These are phyloP conservation scores for Spodoptera exigua DNA, from an alignment of 2,888 invertebrate species.

Conservation along the genomic window DNA sequence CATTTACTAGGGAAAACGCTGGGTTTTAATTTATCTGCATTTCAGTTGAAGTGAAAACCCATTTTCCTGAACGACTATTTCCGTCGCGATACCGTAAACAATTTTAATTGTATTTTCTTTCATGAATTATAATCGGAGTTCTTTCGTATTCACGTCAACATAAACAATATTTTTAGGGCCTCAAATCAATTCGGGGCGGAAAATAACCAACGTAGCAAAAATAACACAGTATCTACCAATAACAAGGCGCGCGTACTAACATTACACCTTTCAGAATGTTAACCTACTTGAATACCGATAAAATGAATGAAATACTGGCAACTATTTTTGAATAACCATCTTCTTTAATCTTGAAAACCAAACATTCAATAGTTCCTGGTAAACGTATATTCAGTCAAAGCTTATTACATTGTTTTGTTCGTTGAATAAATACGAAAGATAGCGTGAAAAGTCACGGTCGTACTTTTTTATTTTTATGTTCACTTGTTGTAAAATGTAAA, in stretches of 20 bases:
- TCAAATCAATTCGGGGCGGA: slow-evolving; percentile 22
- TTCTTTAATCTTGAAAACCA: slow-evolving; percentile 39
- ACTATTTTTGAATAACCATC: slow-evolving; percentile 23
- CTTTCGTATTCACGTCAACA: slow-evolving; percentile 25
- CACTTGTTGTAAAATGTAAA: slow-evolving; percentile 52
- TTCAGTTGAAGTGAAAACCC: slow-evolving; percentile 9
- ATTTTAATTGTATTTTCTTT: slow-evolving; percentile 27
- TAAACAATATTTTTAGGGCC: slow-evolving; percentile 23
- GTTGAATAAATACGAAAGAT: slow-evolving; percentile 6
- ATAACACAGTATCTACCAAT: slow-evolving; percentile 21
- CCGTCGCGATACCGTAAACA: slow-evolving; percentile 27
- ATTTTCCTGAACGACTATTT: slow-evolving; percentile 22
- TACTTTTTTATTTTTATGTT: slow-evolving; percentile 14
- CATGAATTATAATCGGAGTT: slow-evolving; percentile 27
- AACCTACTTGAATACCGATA: slow-evolving; percentile 31
- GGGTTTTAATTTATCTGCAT: no score
- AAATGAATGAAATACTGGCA: slow-evolving; percentile 30
- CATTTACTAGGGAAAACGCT: no score
- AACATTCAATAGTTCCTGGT: slow-evolving; percentile 20
- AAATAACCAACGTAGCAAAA: slow-evolving; percentile 37
- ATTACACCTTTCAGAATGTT: slow-evolving; percentile 27
- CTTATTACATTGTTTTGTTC: slow-evolving; percentile 16
- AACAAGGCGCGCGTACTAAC: slow-evolving; percentile 17
- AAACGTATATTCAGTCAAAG: slow-evolving; percentile 22
- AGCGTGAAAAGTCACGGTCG: slow-evolving; percentile 3